phyloP scores from a whole-genome alignment of 2,797 vertebrate species.

The Cirrhinus mrigala region DNA sequence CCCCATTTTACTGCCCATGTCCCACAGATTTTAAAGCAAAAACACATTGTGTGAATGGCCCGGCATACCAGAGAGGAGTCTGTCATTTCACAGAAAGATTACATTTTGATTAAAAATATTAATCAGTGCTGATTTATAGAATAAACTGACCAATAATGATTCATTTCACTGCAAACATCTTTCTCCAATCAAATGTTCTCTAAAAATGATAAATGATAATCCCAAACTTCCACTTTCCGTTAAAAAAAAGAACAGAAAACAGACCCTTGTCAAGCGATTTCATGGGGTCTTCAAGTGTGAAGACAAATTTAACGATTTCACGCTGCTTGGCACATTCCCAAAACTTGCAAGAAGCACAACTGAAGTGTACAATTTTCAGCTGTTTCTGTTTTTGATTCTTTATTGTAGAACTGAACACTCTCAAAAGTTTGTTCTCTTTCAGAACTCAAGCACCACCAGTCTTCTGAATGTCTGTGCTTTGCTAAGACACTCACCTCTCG shows the following conservation, averaged over 20 bases:
- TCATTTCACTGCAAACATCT: too few species aligned
- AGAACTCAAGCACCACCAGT: background rate
- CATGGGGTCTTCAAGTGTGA: background rate
- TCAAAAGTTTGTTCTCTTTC: background rate
- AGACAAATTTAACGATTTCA: background rate
- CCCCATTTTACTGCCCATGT: background rate
- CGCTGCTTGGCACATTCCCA: too few species aligned
- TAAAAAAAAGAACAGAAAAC: background rate
- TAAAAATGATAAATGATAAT: background rate
- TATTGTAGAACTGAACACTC: background rate
- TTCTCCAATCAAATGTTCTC: background rate
- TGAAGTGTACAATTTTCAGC: background rate
- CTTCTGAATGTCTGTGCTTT: background rate
- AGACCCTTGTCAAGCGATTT: background rate
- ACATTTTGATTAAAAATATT: background rate
- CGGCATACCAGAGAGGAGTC: background rate
- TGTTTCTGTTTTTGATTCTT: background rate
- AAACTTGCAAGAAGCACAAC: background rate
- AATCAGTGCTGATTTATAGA: background rate
- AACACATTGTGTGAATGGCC: background rate
- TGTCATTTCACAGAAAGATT: background rate
- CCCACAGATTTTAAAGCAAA: background rate
- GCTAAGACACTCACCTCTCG: slow-evolving; percentile 66
- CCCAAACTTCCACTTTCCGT: background rate
- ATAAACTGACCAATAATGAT: background rate